Base-by-base conservation (phyloP, 2,888 invertebrate species). In the Platypus cylindrus region DNA sequence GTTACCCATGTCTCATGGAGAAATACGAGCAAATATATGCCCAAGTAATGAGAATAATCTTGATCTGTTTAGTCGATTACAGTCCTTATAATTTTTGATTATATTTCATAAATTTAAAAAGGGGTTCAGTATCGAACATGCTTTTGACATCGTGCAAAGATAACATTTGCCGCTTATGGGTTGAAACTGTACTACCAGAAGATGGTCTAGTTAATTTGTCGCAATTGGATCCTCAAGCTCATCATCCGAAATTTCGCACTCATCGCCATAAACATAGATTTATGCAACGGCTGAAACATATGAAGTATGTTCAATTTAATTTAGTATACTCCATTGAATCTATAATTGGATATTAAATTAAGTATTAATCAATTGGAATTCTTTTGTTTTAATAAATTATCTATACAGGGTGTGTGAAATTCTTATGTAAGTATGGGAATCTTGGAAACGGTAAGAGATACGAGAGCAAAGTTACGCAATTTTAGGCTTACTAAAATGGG, bases 11-110 rank as follows among this genome's bases (percentile, higher is more conserved):
- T 99, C 45, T 91, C 94, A 31, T 99, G 98, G 98, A 73, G 98
- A 45, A 91, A 91, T 62, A 97, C 97, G 31, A 97, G 97, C 68
- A 94, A 95, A 67, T 97, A 95, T 55, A 95, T 98, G 94, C 95
- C 97, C 32, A 91, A 91, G 87, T 89, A 66, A 66, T 68, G 59
- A 40, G 5, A 11, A 25, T 5, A 25, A 11, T 5, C 11, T 11
- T 8, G 9, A 25, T 25, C 11, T n/a, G 12, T 5, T 25, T 8
- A n/a, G 9, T n/a, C n/a, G n/a, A n/a, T n/a, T n/a, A n/a, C n/a
- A n/a, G 9, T 20, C 9, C 7, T 20, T 20, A 20, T 29, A 22
- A 32, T 15, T 11, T 26, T 13, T 13, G 17, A 25, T 37, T 8
- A 25, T 8, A 25, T 30, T 29, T 28, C 30, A 33, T n/a, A 25